Base-by-base conservation (phyloP, 2,113 vertebrate genomes). In the Sclerurus mexicanus region DNA sequence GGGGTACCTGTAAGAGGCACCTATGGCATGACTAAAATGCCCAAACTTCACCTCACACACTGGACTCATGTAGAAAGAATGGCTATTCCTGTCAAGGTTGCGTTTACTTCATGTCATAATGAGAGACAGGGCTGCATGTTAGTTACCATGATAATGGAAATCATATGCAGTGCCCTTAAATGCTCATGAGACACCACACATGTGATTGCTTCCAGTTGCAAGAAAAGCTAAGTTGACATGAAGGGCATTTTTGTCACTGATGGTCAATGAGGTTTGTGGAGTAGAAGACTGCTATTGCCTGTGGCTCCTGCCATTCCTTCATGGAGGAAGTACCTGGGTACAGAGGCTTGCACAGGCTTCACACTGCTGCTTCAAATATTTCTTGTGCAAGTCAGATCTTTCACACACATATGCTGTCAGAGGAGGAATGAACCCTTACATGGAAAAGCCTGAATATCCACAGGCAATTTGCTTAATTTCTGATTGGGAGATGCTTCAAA, bases 71-170 rank as follows among this genome's bases (percentile, higher is more conserved):
- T 56, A 72, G 56, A 35, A 44, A 82, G 27, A 49, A 31, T 4
- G 35, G 46, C 46, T 49, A 6, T 56, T 56, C 46, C 59, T 56
- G 1, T 50, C 63, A 47, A 49, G 16, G 39, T 12, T 80, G 53
- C 30, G 31, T 64, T 87, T 84, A 27, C 9, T 58, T 50, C 37
- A 27, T 56, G 35, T 46, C 44, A 24, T 33, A 67, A 53, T 9
- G 19, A 87, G 39, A 31, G 53, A 63, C 0, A 1, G 18, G 1
- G 18, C 44, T 46, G 20, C 18, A 23, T 4, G 6, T 9, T 49
- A 52, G 40, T n/a, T 16, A 49, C 53, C 59, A 6, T 9, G 23
- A 56, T 33, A 77, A 68, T 52, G 27, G 24, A 58, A 86, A 21
- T 24, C 5, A 11, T 35, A 44, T 10, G 35, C 64, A 81, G 63